Base-by-base conservation (phyloP, 2,888 invertebrate species). In the Dysmachus trigonus region DNA sequence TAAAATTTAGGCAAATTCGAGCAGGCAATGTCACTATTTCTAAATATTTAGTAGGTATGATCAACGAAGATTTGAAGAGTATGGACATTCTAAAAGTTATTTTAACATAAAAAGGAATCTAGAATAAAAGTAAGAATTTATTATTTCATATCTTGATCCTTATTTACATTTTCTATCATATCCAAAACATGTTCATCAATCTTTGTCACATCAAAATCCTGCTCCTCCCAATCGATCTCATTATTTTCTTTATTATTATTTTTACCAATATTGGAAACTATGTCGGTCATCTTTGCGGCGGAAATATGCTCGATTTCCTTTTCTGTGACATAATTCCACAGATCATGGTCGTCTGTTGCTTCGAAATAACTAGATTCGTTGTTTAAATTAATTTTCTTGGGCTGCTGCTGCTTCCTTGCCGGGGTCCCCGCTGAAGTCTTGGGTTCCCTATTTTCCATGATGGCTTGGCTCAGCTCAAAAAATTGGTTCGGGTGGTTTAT, bases 401-500 rank as follows among this genome's bases (percentile, higher is more conserved):
- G 3, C 18, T 41, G n/a, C 18, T 41, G n/a, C 0, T 15, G 38
- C 15, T 83, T 83, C 22, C 41, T 27, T 4, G 71, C 5, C 0
- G 71, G 18, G 30, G 15, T n/a, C 47, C 33, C 62, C 72, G 51
- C 3, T 4, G 41, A 22, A 15, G 27, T 41, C 81, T 84, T 89
- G 0, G 87, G 85, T 1, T 88, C 88, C 1, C 92, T 89, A 87
- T 90, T 91, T 13, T 91, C 92, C 91, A 92, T 90, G 8, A 95
- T 89, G 88, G 94, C 94, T 89, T 95, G 94, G 90, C 96, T 97
- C 90, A 97, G 97, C 89, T 96, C 95, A 91, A 96, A 98, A 92
- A 96, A 99, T 88, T 96, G 96, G 92, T 98, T 98, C 0, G 99
- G 99, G 93, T 99, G 98, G 90, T 95, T 95, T 53, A 98, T 95